Percentiles rank a stretch among this genome's conserved stretches.
Conservation (phyloP, 2,113 vertebrate species). For the Shinisaurus crocodilurus region DNA sequence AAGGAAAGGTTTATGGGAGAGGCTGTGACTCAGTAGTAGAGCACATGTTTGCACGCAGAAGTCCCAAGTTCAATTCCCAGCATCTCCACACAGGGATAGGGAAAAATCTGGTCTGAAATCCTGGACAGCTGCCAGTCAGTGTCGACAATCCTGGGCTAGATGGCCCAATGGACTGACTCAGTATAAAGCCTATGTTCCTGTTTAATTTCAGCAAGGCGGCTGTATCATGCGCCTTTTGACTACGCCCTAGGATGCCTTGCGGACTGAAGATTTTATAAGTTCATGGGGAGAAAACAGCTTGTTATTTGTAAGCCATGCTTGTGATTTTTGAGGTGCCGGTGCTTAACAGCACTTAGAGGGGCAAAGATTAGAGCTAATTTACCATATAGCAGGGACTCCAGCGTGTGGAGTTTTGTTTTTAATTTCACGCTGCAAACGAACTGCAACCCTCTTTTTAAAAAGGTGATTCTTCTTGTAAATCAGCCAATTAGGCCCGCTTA, state of each 20-base stretch:
- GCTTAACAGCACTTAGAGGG: neutral
- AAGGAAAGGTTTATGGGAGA: too few species aligned
- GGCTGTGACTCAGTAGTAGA: too few species aligned
- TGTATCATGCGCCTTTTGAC: neutral
- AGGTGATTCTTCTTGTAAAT: conserved; percentile 54
- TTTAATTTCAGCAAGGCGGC: too few species aligned
- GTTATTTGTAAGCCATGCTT: neutral
- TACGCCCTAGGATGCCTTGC: neutral
- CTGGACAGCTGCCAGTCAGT: too few species aligned
- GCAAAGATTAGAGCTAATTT: conserved; percentile 47
- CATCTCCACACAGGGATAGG: too few species aligned
- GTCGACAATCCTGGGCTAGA: too few species aligned
- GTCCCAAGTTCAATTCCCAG: too few species aligned
- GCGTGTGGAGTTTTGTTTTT: conserved; percentile 37
- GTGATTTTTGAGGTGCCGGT: neutral
- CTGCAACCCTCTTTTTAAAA: conserved; percentile 49
- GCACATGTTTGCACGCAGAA: too few species aligned
- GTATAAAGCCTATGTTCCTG: too few species aligned
- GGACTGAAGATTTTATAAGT: neutral
- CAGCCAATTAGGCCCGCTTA: conserved; percentile 53
- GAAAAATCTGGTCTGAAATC: too few species aligned
- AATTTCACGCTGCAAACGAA: conserved; percentile 48
- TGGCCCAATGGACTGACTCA: too few species aligned
- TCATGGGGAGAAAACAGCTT: neutral
- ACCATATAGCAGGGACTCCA: neutral